phyloP scores from a whole-genome alignment of 2,113 vertebrate species.

The Dasyornis broadbenti region DNA sequence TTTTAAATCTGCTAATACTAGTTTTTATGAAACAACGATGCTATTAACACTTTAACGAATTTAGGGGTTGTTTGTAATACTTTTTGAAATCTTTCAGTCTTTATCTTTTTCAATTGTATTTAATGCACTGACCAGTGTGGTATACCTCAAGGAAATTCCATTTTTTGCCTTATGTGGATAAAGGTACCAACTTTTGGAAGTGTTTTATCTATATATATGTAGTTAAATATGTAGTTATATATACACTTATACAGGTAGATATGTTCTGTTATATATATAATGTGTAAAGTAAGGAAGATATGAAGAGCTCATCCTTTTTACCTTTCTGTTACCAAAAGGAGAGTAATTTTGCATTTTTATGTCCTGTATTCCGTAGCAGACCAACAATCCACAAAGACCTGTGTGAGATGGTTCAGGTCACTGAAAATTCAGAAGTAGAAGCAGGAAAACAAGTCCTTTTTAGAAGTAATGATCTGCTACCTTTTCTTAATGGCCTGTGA shows the following conservation, averaged over 20 bases:
- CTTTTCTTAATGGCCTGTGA: background rate
- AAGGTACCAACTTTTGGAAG: background rate
- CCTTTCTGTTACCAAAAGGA: background rate
- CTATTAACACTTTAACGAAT: background rate
- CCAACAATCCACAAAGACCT: background rate
- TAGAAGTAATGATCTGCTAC: background rate
- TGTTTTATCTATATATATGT: background rate
- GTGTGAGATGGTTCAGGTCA: background rate
- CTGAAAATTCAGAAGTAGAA: background rate
- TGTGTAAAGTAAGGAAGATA: background rate
- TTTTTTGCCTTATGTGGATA: background rate
- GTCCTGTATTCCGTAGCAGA: background rate
- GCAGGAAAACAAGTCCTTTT: background rate
- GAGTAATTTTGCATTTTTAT: background rate
- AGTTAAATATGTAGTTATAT: background rate
- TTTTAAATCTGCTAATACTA: background rate
- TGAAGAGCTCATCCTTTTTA: background rate
- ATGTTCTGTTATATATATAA: background rate
- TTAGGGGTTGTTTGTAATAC: background rate
- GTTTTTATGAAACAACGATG: background rate
- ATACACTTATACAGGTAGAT: background rate
- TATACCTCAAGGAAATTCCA: rapidly evolving
- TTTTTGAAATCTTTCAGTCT: background rate
- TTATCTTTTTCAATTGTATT: background rate
- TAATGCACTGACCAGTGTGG: background rate